Conservation (phyloP, 2,113 vertebrate species). For the Amphiprion percula region DNA sequence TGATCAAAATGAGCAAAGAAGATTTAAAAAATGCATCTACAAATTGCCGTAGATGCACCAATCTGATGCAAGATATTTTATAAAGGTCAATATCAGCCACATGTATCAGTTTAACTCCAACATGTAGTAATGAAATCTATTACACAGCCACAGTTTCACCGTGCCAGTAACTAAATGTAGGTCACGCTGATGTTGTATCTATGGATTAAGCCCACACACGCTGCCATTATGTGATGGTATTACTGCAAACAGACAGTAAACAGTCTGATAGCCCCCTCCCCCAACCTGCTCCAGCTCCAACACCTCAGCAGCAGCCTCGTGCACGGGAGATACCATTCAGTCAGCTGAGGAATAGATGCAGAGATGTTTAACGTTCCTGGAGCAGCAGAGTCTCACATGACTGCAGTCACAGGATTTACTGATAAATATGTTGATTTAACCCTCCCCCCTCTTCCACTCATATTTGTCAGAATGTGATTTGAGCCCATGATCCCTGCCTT, state of each 20-base stretch:
- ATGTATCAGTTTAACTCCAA: slow-evolving; percentile 32
- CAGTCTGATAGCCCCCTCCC: slow-evolving; percentile 51
- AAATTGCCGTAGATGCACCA: too few relatives aligned
- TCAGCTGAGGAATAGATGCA: too few relatives aligned
- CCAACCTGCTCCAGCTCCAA: slow-evolving; percentile 9
- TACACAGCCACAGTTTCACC: slow-evolving; percentile 9
- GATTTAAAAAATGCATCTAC: too few relatives aligned
- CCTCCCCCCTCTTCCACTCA: neutral
- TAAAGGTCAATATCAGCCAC: neutral
- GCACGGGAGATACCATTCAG: neutral
- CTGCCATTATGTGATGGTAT: slow-evolving; percentile 44
- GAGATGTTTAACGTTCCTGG: too few relatives aligned
- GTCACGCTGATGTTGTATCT: slow-evolving; percentile 44
- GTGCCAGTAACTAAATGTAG: slow-evolving; percentile 33
- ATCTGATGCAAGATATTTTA: slow-evolving; percentile 3
- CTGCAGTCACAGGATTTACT: slow-evolving; percentile 1
- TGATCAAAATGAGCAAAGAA: too few relatives aligned
- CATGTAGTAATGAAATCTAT: slow-evolving; percentile 36
- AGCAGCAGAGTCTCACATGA: too few relatives aligned
- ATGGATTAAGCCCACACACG: slow-evolving; percentile 44
- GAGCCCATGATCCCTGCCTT: slow-evolving; percentile 7
- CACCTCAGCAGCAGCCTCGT: slow-evolving; percentile 11
- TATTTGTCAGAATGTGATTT: neutral
- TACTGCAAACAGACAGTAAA: slow-evolving; percentile 59
- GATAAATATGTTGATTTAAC: neutral